Evolutionary conservation across 2,113 vertebrate species (phyloP), one percentile per base, ranked within the genome.

Genomic region (Rhinichthys klamathensis): DNA sequence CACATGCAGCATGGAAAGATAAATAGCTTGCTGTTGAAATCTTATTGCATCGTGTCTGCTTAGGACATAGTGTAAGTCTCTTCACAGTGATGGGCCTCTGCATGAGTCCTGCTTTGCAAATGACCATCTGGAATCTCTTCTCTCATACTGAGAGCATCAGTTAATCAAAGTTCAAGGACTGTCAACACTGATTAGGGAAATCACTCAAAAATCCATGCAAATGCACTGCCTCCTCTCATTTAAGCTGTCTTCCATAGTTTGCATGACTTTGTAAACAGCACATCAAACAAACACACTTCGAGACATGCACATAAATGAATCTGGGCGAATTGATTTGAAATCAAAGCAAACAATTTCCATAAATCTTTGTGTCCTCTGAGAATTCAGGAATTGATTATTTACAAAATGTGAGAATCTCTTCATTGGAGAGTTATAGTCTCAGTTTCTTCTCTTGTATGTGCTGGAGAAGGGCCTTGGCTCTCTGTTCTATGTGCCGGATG

Each of bases 391-490:
- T 76, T 49, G 73, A 8, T 54, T 76, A 15, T 76, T 32, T 18
- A 7, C 30, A 35, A 13, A n/a, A 60, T 60, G 6, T 30, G 35
- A 41, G 73, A 75, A 70, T 70, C 35, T 56, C 25, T 77, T 77
- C 25, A 54, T 76, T 16, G 44, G n/a, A 54, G 23, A 27, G 78
- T 94, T 89, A 94, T 81, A 92, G 88, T 0, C 85, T 89, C 70
- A 97, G 91, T 75, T 92, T 94, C 85, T 86, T 93, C 56, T 94
- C 91, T 46, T 75, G 90, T 85, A 99, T 95, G 91, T 97, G 92
- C 15, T 27, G 88, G 67, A 98, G 93, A 61, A 99, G 92, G 58
- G 94, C 61, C 13, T 74, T 91, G 6, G 94, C 97, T 89, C 97
- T 89, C 81, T 86, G 89, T 87, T 95, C 91, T 6, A 98, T 93